Evolutionary conservation across 2,797 vertebrate genomes (phyloP), one percentile per base, ranked within the genome.

Genomic region (Acrossocheilus fasciatus): DNA sequence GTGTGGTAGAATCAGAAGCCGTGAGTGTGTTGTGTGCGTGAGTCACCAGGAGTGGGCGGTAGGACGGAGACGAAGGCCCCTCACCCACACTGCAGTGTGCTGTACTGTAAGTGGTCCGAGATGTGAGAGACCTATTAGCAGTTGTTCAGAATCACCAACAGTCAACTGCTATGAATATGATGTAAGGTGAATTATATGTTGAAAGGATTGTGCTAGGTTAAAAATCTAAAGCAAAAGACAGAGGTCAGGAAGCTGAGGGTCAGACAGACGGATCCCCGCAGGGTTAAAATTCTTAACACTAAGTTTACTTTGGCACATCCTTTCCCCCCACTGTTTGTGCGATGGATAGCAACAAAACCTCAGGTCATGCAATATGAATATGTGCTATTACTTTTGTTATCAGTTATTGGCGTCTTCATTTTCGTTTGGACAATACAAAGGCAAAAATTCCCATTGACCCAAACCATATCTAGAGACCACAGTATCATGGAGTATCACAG

Each of bases 1-100:
- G 76, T 82, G 81, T 80, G 89, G 86, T 87, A 82, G 81, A 88
- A 39, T 83, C 30, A 77, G 84, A 78, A 86, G 66, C 66, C 88
- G 26, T 86, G 87, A 89, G 83, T 87, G 76, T 68, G 84, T 85
- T 87, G 76, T 72, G 83, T 26, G 77, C 34, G 76, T 89, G 86
- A 88, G 81, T 89, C 89, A 88, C 72, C 76, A 74, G 79, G 78
- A 87, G 89, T 90, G 87, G 87, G 88, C 15, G 85, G 83, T 75
- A 83, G 89, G 57, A 73, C 78, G 84, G 52, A 88, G 86, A 86
- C 81, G 87, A 82, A 84, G 81, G 82, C 81, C 85, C 70, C 80
- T 87, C 90, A 84, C 88, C 89, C 87, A 89, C 89, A 85, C 86
- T 87, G 69, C 72, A 84, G 81, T 43, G 52, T 75, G 81, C 78